Conservation (phyloP, 2,113 vertebrate genomes). For the Rhabdomys dilectus region DNA sequence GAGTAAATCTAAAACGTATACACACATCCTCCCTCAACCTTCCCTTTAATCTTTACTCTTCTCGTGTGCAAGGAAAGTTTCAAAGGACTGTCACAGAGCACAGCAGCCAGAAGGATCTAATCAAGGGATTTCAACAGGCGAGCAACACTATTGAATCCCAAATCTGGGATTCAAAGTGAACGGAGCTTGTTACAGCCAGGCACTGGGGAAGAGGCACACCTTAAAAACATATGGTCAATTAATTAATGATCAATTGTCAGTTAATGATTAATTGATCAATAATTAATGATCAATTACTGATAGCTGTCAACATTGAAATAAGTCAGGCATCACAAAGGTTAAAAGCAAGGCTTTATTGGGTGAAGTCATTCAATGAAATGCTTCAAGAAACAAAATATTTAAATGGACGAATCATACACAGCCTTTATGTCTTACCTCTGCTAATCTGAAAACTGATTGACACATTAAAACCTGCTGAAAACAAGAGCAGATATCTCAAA, state of each 20-base stretch:
- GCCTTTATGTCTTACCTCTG: background rate
- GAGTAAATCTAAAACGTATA: background rate
- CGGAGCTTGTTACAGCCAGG: background rate
- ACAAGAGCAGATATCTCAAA: background rate
- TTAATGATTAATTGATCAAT: background rate
- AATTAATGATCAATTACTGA: background rate
- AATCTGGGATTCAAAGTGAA: background rate
- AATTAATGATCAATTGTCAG: background rate
- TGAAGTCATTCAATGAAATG: background rate
- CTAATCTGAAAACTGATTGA: background rate
- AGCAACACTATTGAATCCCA: background rate
- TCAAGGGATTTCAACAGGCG: background rate
- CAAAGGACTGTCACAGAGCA: background rate
- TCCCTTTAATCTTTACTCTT: background rate
- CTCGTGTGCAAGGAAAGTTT: background rate
- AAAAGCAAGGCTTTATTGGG: background rate
- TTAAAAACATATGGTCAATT: background rate
- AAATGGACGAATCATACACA: background rate
- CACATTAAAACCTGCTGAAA: background rate
- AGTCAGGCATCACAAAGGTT: background rate
- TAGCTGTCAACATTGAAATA: background rate
- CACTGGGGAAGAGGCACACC: background rate
- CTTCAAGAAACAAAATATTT: background rate
- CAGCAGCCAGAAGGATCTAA: background rate
- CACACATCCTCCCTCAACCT: background rate